phyloP scores from a whole-genome alignment of 2,113 vertebrate genomes.

The Neoarius graeffei region DNA sequence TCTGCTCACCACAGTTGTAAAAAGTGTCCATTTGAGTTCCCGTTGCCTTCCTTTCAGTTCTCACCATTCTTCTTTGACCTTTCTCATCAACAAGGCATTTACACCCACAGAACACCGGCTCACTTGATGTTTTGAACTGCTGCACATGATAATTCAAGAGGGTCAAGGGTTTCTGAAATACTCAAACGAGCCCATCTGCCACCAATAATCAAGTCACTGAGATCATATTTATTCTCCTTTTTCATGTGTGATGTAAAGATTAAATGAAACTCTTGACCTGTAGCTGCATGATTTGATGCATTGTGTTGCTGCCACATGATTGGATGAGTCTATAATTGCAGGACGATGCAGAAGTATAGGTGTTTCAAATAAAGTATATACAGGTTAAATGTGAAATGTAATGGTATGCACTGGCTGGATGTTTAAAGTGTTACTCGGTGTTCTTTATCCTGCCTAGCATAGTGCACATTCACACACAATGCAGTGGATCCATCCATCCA shows the following conservation, averaged over 20 bases:
- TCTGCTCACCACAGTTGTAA: not conserved
- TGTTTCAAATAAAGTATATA: not conserved
- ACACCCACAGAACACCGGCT: not conserved
- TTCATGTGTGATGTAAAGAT: not conserved
- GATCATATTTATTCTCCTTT: not conserved
- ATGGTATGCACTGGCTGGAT: not conserved
- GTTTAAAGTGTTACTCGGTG: not conserved
- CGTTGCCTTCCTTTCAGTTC: not conserved
- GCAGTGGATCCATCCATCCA: no score
- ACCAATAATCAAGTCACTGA: not conserved
- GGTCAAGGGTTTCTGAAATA: not conserved
- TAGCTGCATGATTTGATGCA: not conserved
- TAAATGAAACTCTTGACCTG: not conserved
- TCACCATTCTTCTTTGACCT: not conserved
- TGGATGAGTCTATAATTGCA: not conserved
- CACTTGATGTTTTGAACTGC: not conserved
- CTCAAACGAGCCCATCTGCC: not conserved
- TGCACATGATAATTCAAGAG: not conserved
- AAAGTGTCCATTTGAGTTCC: not conserved
- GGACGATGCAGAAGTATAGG: not conserved
- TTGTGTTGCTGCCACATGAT: not conserved
- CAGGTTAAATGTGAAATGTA: not conserved
- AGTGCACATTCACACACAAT: not conserved
- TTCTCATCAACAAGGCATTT: not conserved
- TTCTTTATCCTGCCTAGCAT: no score